Evolutionary conservation across 2,797 vertebrate species (phyloP), one percentile per base, ranked within the genome.

Genomic region (Knipowitschia caucasica): DNA sequence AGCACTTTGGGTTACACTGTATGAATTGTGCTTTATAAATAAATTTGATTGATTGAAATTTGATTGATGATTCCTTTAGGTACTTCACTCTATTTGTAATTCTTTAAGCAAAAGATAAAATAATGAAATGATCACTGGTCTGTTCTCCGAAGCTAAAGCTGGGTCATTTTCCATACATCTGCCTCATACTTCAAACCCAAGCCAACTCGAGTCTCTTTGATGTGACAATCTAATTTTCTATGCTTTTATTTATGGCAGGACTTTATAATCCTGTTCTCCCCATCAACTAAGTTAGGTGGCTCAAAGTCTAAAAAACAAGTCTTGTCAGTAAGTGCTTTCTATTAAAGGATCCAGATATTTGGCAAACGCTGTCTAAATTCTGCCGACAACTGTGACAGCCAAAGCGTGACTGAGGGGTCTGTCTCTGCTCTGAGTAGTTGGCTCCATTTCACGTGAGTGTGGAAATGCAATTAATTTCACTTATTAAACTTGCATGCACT

Each of bases 311-410:
- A 58, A 40, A 63, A 67, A 66, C 24, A 50, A 54, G 50, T 38
- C 67, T 56, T 59, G 65, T 58, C 66, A 57, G 29, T 56, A 47
- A 52, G 58, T 35, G 26, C 46, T 51, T 69, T 63, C 70, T 68
- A 58, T 74, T 73, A 77, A 65, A 80, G 64, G 69, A 62, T 52
- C 33, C 42, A 59, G 56, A 69, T 70, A 70, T 76, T 78, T 82
- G 73, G 73, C 65, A 74, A 58, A 56, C 44, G 44, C 45, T 14
- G 54, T 75, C 64, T 71, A 80, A 80, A 82, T 85, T 80, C 69
- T 55, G 64, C 50, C 78, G 78, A 81, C 84, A 79, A 71, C 64
- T 64, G 59, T 66, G 71, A 67, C 59, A 57, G 69, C 47, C 68
- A 58, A 60, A 75, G 73, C 56, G 21, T 69, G 68, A 78, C 68